Conservation (phyloP, 2,797 vertebrate species). For the Coendou prehensilis region DNA sequence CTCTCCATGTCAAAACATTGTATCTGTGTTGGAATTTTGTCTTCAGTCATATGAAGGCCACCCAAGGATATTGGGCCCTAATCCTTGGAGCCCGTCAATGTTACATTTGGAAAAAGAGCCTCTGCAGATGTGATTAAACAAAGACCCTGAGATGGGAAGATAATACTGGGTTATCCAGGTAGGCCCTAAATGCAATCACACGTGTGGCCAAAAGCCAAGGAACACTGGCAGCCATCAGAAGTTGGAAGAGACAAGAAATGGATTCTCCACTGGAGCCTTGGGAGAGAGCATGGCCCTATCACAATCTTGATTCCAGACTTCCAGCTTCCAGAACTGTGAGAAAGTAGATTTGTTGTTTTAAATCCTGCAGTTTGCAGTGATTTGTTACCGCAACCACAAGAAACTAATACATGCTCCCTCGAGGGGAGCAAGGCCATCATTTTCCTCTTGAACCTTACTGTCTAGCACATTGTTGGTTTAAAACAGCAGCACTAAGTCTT, state of each 20-base stretch:
- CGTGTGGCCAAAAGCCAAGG: not conserved
- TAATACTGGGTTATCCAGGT: slow-evolving; percentile 1
- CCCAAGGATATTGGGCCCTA: not conserved
- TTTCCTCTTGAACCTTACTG: slow-evolving; percentile 31
- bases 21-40: not conserved
- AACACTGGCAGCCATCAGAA: not conserved
- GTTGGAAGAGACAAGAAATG: not conserved
- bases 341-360: slow-evolving; percentile 55
- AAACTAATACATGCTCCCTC: not conserved
- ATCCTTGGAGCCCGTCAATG: not conserved
- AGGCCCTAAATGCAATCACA: not conserved
- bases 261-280: not conserved
- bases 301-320: not conserved
- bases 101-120: not conserved
- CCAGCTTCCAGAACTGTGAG: slow-evolving; percentile 11
- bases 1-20: not conserved
- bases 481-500: not conserved
- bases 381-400: not conserved
- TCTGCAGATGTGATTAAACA: not conserved
- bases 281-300: not conserved
- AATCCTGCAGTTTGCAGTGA: not conserved
- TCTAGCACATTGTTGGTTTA: not conserved
- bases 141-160: not conserved
- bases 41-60: not conserved
- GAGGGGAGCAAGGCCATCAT: not conserved